phyloP scores from a whole-genome alignment of 2,888 invertebrate species.

The Lycia hirtaria region DNA sequence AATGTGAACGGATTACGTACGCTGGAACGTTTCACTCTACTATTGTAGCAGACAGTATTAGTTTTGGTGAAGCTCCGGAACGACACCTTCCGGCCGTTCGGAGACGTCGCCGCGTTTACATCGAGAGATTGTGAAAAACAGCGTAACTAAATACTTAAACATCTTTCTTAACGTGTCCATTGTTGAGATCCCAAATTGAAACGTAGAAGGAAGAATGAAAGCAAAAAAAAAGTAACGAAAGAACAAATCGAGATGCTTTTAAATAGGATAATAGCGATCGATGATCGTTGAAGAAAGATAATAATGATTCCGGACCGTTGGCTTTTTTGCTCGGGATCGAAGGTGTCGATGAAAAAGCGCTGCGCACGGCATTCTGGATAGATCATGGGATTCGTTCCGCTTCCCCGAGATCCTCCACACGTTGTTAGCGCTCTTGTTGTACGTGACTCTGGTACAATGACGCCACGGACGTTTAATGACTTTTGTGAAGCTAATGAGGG shows the following conservation, averaged over 20 bases:
- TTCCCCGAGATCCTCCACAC: slow-evolving; percentile 81
- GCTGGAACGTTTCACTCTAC: slow-evolving; percentile 48
- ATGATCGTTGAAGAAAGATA: slow-evolving; percentile 83
- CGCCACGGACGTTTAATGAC: slow-evolving; percentile 74
- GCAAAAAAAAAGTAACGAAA: slow-evolving; percentile 71
- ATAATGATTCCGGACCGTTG: slow-evolving; percentile 80
- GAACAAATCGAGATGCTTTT: slow-evolving; percentile 84
- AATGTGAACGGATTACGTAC: slow-evolving; percentile 53
- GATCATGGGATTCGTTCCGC: slow-evolving; percentile 79
- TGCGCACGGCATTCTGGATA: slow-evolving; percentile 72
- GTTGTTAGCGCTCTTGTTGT: slow-evolving; percentile 80
- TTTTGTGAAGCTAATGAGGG: slow-evolving; percentile 79
- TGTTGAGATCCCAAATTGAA: slow-evolving; percentile 79
- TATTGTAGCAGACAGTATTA: slow-evolving; percentile 69
- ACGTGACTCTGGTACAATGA: slow-evolving; percentile 76
- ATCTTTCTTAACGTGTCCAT: slow-evolving; percentile 83
- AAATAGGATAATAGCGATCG: slow-evolving; percentile 85
- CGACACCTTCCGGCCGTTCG: slow-evolving; percentile 84
- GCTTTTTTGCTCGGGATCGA: slow-evolving; percentile 68
- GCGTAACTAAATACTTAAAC: slow-evolving; percentile 84
- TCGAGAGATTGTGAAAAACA: slow-evolving; percentile 83
- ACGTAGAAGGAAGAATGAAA: slow-evolving; percentile 76
- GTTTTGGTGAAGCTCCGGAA: slow-evolving; percentile 77
- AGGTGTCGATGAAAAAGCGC: slow-evolving; percentile 67
- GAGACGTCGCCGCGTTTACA: slow-evolving; percentile 80